Conservation (phyloP, 2,113 vertebrate genomes). For the Monopterus albus region DNA sequence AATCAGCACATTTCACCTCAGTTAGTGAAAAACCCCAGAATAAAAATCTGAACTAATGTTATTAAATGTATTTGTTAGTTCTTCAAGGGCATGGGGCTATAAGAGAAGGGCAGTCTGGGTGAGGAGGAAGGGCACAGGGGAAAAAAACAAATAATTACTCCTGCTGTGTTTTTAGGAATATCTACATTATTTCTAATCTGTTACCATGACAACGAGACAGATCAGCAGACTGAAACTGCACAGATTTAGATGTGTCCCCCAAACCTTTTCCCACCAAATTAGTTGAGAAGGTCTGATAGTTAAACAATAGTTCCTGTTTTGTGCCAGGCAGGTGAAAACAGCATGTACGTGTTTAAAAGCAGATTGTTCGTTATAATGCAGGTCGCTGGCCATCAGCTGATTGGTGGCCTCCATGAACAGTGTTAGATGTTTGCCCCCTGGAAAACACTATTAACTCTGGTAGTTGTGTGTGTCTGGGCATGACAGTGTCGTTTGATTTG, state of each 20-base stretch:
- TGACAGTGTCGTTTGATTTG: background rate
- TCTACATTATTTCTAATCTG: conserved; percentile 9
- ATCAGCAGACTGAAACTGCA: conserved; percentile 4
- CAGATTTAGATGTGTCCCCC: background rate
- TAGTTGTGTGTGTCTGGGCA: no score
- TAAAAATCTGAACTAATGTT: no score
- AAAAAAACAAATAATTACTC: no score
- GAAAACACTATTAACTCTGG: background rate
- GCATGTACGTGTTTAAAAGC: no score
- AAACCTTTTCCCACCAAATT: conserved; percentile 26
- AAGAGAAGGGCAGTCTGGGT: background rate
- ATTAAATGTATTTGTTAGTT: conserved; percentile 10
- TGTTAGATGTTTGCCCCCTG: background rate
- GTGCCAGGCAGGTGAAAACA: conserved; percentile 3
- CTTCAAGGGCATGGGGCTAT: background rate
- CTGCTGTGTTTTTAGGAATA: conserved; percentile 5
- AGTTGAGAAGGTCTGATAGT: conserved; percentile 19
- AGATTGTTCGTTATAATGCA: background rate
- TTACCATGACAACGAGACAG: conserved; percentile 6
- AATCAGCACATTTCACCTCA: background rate
- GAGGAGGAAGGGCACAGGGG: background rate
- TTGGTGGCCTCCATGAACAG: conserved; percentile 2
- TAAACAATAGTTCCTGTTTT: conserved; percentile 26
- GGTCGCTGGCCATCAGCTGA: background rate
- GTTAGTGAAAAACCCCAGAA: background rate